Evolutionary conservation across 2,113 vertebrate genomes (phyloP).

Genomic region (Salvelinus alpinus): DNA sequence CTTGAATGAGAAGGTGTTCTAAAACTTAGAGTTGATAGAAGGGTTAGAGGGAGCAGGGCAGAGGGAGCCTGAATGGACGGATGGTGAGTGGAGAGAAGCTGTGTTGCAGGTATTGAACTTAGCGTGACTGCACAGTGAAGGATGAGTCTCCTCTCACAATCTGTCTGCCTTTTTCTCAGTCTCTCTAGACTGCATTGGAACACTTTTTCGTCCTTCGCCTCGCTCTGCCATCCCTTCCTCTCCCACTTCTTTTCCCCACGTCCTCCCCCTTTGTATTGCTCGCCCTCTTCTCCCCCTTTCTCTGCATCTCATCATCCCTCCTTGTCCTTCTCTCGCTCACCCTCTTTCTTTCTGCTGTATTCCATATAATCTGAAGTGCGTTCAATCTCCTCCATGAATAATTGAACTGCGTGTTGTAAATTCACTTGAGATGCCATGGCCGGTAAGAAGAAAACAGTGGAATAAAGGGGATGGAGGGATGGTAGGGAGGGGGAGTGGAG

Average conservation of each 20-base stretch:
- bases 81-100: background rate
- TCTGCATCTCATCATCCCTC: background rate
- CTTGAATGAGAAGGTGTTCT: too few species aligned
- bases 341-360: slow-evolving; percentile 9
- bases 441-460: slow-evolving; percentile 16
- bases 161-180: too few species aligned
- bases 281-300: background rate
- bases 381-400: slow-evolving; percentile 63
- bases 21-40: too few species aligned
- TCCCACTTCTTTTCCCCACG: background rate
- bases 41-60: background rate
- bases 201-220: too few species aligned
- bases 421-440: slow-evolving; percentile 48
- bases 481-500: slow-evolving; percentile 2
- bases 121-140: too few species aligned
- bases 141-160: too few species aligned
- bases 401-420: slow-evolving; percentile 67
- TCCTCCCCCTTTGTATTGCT: background rate
- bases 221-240: background rate
- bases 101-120: background rate
- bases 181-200: too few species aligned
- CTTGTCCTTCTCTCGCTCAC: background rate
- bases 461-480: slow-evolving; percentile 1
- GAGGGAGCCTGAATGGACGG: slow-evolving; percentile 13
- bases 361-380: slow-evolving; percentile 43